Conservation (phyloP, 2,797 vertebrate genomes). For the Heterohyrax brucei region DNA sequence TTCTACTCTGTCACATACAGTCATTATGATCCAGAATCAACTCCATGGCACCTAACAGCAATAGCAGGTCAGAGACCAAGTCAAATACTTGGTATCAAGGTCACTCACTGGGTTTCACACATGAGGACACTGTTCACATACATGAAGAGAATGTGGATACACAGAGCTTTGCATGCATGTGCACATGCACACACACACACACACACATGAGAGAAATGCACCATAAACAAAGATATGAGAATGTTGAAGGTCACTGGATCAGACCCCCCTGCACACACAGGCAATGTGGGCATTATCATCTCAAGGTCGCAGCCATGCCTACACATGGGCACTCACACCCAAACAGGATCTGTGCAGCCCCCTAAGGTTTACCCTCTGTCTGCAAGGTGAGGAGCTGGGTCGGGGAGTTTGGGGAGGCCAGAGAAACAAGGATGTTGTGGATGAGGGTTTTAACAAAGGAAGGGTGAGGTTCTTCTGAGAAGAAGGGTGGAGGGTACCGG, state of each 20-base stretch:
- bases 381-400: constrained; percentile 7
- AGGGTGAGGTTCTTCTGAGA: background rate
- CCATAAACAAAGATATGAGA: background rate
- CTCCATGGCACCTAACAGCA: background rate
- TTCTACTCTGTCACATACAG: background rate
- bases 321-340: background rate
- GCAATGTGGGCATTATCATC: background rate
- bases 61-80: background rate
- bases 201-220: background rate
- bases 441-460: constrained; percentile 26
- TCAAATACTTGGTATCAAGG: background rate
- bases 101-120: background rate
- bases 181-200: background rate
- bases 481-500: background rate
- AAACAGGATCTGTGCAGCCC: background rate
- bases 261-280: background rate
- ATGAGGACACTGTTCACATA: background rate
- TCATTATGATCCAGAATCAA: background rate
- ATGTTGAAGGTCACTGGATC: background rate
- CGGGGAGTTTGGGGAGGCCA: background rate
- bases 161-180: background rate
- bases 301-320: background rate
- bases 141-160: background rate
- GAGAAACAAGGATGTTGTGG: constrained; percentile 65
- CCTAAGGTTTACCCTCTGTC: background rate